Evolutionary conservation across 1,140 invertebrate species (phyloP).

Genomic region (Formica exsecta): DNA sequence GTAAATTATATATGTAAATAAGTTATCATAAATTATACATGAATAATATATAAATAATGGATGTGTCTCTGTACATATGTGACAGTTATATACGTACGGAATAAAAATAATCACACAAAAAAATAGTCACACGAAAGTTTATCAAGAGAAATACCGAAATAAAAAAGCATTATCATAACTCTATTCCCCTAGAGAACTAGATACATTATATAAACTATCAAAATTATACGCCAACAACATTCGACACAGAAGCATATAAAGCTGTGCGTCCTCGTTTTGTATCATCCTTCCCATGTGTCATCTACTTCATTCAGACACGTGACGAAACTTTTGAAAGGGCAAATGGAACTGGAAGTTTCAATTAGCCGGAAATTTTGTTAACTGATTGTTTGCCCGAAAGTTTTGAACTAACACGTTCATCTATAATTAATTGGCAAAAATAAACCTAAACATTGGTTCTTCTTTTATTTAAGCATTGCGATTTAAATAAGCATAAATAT

Average conservation of each 20-base stretch:
- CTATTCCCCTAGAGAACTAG: neutral
- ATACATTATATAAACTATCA: constrained; percentile 18
- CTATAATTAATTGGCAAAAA: neutral
- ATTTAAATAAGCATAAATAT: too few relatives aligned
- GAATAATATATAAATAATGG: neutral
- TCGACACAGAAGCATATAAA: neutral
- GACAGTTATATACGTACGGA: neutral
- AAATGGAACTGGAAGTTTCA: constrained; percentile 14
- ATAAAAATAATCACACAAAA: neutral
- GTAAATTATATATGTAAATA: neutral
- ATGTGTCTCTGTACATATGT: neutral
- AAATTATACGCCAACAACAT: constrained; percentile 32
- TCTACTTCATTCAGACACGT: constrained; percentile 11
- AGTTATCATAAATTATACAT: neutral
- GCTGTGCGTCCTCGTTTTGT: constrained; percentile 1
- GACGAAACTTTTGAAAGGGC: constrained; percentile 30
- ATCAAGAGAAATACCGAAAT: constrained; percentile 14
- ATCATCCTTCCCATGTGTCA: neutral
- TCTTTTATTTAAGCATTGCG: too few relatives aligned
- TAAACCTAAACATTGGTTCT: too few relatives aligned
- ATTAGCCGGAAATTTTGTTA: constrained; percentile 26
- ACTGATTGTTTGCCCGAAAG: neutral
- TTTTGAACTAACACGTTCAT: constrained; percentile 14
- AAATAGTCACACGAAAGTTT: neutral
- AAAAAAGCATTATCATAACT: neutral